Percentiles rank a stretch among this genome's conserved stretches.
Conservation (phyloP, 2,113 vertebrate species). For the Siniperca knerii region DNA sequence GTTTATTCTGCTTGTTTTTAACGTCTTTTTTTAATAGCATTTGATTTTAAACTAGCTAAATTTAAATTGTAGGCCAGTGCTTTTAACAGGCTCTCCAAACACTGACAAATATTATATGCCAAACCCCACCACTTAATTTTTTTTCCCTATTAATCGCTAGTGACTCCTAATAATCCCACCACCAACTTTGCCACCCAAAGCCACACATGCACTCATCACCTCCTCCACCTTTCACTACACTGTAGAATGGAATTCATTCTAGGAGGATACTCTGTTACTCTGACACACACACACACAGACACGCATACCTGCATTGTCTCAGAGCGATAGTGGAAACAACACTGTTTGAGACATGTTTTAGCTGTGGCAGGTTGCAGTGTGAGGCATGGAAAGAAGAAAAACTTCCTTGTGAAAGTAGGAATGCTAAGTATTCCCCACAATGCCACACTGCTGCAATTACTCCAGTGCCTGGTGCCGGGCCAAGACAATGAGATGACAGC, state of each 20-base stretch:
- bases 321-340: constrained; percentile 57
- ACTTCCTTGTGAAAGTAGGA: constrained; percentile 83
- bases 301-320: constrained; percentile 46
- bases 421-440: constrained; percentile 84
- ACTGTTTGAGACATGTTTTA: constrained; percentile 67
- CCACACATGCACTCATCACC: neutral
- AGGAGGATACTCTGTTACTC: constrained; percentile 15
- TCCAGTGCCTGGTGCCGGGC: constrained; percentile 77
- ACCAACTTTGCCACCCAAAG: constrained; percentile 2
- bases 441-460: constrained; percentile 84
- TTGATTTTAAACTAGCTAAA: constrained; percentile 27
- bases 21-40: constrained; percentile 17
- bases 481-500: constrained; percentile 84
- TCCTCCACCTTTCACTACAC: constrained; percentile 6
- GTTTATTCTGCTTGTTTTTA: constrained; percentile 23
- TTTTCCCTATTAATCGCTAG: constrained; percentile 14
- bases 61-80: constrained; percentile 9
- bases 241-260: constrained; percentile 29
- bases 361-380: constrained; percentile 74
- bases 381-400: constrained; percentile 70
- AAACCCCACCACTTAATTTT: constrained; percentile 20
- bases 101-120: constrained; percentile 13
- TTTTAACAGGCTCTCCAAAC: constrained; percentile 5
- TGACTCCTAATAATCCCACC: constrained; percentile 14
- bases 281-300: constrained; percentile 6